Conservation (phyloP, 2,113 vertebrate species). For the Peucedramus taeniatus region DNA sequence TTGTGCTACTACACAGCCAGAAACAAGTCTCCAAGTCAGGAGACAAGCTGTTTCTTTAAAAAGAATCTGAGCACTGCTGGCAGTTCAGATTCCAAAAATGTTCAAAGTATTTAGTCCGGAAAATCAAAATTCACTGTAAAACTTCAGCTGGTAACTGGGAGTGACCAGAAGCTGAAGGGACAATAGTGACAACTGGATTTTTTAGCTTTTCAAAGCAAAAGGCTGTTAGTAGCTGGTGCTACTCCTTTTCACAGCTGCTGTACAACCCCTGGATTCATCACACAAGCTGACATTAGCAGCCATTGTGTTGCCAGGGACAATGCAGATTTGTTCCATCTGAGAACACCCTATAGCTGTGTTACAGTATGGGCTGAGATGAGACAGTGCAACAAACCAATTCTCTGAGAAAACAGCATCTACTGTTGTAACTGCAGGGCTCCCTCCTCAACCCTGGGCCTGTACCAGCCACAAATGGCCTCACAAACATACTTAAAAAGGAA, state of each 20-base stretch:
- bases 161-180: background rate
- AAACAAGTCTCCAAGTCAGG: background rate
- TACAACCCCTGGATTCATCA: background rate
- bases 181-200: background rate
- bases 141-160: background rate
- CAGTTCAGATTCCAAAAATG: constrained; percentile 32
- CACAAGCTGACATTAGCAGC: background rate
- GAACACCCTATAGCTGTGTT: background rate
- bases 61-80: constrained; percentile 3
- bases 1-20: background rate
- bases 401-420: background rate
- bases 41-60: constrained; percentile 36
- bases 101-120: background rate
- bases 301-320: background rate
- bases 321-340: background rate
- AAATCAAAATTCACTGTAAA: background rate
- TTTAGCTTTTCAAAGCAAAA: background rate
- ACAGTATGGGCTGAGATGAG: background rate
- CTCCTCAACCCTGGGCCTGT: background rate
- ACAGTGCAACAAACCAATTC: background rate
- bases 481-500: background rate
- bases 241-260: background rate
- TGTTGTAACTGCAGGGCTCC: background rate
- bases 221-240: background rate
- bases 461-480: background rate